Evolutionary conservation across 2,888 invertebrate genomes (phyloP).

Genomic region (Xestia xanthographa): DNA sequence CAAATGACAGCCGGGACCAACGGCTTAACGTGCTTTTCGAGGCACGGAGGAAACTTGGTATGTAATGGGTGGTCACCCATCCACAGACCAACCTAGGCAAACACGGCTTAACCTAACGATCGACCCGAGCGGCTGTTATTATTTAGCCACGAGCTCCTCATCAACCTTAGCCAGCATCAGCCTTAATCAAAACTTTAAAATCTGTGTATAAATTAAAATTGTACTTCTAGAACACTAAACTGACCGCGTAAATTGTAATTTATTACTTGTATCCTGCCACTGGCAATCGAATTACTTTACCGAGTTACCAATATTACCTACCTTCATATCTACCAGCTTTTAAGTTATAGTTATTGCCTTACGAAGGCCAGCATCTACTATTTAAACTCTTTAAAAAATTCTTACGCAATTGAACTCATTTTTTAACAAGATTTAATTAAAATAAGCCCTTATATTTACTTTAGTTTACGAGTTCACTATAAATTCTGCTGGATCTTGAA

Average conservation of each 20-base stretch:
- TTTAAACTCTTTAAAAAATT: conserved; percentile 49
- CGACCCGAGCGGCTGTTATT: no score
- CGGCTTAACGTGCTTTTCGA: no score
- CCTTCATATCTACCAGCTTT: conserved; percentile 5
- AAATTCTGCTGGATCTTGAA: neutral
- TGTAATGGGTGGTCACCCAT: no score
- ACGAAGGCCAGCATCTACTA: conserved; percentile 38
- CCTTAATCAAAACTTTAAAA: neutral
- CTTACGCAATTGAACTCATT: conserved; percentile 42
- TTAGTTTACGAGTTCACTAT: neutral
- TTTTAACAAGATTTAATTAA: conserved; percentile 21
- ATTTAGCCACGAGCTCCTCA: no score
- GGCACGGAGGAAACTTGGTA: no score
- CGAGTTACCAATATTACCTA: conserved; percentile 20
- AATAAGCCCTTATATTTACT: neutral
- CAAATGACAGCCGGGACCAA: no score
- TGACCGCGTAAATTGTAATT: conserved; percentile 30
- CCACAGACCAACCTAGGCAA: no score
- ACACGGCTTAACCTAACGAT: no score
- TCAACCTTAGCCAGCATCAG: no score
- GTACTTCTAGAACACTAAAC: conserved; percentile 4
- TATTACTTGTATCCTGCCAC: conserved; percentile 43
- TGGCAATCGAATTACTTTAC: conserved; percentile 20
- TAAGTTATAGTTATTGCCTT: conserved; percentile 31
- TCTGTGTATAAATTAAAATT: conserved; percentile 6